Percentiles rank a stretch among this genome's conserved stretches.
Conservation (phyloP, 2,797 vertebrate species). For the Mormyrus proboscirostris region DNA sequence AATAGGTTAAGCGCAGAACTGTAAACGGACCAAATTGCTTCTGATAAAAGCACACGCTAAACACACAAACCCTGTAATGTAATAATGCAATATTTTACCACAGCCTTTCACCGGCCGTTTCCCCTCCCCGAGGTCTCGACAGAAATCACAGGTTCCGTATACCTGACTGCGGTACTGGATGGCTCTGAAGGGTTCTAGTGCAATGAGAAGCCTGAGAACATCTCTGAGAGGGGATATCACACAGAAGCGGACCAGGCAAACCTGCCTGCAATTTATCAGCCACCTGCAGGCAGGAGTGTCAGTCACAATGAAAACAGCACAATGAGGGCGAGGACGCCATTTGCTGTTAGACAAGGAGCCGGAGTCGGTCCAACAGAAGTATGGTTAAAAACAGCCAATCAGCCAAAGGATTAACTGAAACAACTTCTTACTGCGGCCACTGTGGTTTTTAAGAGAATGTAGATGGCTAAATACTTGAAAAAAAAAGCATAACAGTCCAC, state of each 20-base stretch:
- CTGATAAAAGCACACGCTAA: conserved; percentile 7
- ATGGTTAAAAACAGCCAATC: conserved; percentile 42
- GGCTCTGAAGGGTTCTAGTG: conserved; percentile 5
- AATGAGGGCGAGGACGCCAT: conserved; percentile 22
- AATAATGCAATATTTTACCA: not conserved
- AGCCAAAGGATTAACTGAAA: conserved; percentile 35
- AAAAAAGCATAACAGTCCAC: conserved; percentile 24
- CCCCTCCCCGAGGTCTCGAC: conserved; percentile 30
- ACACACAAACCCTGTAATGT: conserved; percentile 5
- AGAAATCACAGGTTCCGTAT: conserved; percentile 31
- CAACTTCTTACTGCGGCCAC: conserved; percentile 44
- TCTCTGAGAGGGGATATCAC: conserved; percentile 28
- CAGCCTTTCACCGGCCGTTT: conserved; percentile 12
- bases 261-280: conserved; percentile 32
- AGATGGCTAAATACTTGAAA: conserved; percentile 29
- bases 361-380: conserved; percentile 6
- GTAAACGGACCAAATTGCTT: not conserved
- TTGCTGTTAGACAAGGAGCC: conserved; percentile 24
- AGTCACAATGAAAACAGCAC: conserved; percentile 34
- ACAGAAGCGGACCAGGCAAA: conserved; percentile 28
- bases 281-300: conserved; percentile 31
- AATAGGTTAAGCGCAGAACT: not conserved
- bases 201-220: conserved; percentile 38
- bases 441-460: conserved; percentile 30
- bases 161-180: conserved; percentile 21